Evolutionary conservation across 2,888 invertebrate species (phyloP), one percentile per base, ranked within the genome.

Genomic region (Hirtodrosophila confusa): DNA sequence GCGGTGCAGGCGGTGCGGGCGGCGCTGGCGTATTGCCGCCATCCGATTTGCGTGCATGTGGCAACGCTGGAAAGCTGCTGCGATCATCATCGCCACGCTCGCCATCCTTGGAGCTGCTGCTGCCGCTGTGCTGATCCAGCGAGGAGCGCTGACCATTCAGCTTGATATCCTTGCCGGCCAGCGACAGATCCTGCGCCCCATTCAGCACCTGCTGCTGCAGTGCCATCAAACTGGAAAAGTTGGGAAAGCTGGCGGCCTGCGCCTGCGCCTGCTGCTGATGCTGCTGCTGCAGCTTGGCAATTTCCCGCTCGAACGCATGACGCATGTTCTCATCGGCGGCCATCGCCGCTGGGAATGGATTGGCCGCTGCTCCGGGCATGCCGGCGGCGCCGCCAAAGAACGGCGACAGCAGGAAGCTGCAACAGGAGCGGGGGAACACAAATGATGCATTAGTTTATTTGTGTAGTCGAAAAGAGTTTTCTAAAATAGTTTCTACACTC

Each of bases 301-400:
- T 93, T 92, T 99, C 98, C 72, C 98, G 95, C 89, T 97, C 97
- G 43, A 98, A 92, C 9, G 97, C 97, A 93, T 97, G 93, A 40
- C 97, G 94, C 88, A 98, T 96, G 86, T 98, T 97, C 82, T 98
- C 97, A 76, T 95, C 95, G n/a, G 96, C 93, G 54, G 89, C 89
- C 71, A 91, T 86, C 23, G 75, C 77, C 5, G 79, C 57, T 40
- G 90, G 90, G 54, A 89, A 89, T 47, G 90, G 85, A 68, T 88
- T 90, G 44, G 74, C 74, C 0, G 76, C 77, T 10, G 86, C 84
- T 3, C 80, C 86, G 3, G 92, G 69, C 91, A 93, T 88, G 90
- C 90, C 91, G 57, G 90, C 91, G 24, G 83, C 88, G 40, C 88
- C 89, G 55, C 96, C 96, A 92, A 97, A 95, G 93, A 96, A 95